Evolutionary conservation across 1,140 invertebrate species (phyloP).

Genomic region (Medauroidea extradentata): DNA sequence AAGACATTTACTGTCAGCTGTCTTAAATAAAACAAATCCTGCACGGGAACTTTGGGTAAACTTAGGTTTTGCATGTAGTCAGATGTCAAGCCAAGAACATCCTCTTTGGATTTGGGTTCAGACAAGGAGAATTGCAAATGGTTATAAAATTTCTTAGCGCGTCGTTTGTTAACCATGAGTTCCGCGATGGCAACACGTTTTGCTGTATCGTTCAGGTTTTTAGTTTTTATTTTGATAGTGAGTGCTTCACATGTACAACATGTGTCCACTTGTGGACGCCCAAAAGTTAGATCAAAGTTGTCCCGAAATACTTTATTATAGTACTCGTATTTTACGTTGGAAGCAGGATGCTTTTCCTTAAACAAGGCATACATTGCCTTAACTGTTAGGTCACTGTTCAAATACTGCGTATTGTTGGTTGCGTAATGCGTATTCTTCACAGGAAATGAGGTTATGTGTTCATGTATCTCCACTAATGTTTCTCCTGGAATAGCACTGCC

Average conservation of each 20-base stretch:
- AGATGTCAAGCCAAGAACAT: background rate
- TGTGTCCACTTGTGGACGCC: conserved; percentile 1
- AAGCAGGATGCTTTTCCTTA: background rate
- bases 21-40: conserved; percentile 15
- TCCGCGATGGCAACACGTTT: background rate
- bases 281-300: conserved; percentile 1
- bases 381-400: background rate
- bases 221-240: background rate
- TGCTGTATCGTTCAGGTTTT: conserved; percentile 1
- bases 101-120: background rate
- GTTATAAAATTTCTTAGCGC: conserved; percentile 2
- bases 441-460: conserved; percentile 6
- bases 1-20: conserved; percentile 18
- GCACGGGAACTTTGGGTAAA: conserved; percentile 10
- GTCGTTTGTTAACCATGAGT: background rate
- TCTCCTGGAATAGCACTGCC: background rate
- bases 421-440: conserved; percentile 1
- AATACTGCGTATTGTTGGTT: background rate
- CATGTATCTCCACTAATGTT: background rate
- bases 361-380: background rate
- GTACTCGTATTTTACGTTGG: background rate
- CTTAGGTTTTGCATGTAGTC: conserved; percentile 17
- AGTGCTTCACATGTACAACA: background rate
- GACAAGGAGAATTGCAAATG: background rate
- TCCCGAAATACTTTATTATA: background rate